Evolutionary conservation across 2,113 vertebrate genomes (phyloP).

Genomic region (Hippoglossus stenolepis): DNA sequence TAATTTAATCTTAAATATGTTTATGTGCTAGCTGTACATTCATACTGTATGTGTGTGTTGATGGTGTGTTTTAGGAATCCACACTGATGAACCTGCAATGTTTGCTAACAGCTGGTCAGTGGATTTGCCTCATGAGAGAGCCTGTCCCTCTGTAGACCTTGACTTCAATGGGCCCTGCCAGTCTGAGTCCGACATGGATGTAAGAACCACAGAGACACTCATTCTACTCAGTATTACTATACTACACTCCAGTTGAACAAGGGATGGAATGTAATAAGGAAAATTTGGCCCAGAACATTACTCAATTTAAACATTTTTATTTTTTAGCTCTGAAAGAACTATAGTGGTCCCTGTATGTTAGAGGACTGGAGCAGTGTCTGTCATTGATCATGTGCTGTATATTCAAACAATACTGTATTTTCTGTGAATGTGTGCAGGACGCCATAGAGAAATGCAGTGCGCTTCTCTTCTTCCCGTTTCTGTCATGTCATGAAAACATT

Average conservation of each 20-base stretch:
- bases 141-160: conserved; percentile 87
- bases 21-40: not conserved
- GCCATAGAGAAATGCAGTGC: conserved; percentile 97
- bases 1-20: not conserved
- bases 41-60: conserved; percentile 1
- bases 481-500: conserved; percentile 97
- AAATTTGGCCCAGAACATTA: not conserved
- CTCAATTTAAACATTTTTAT: not conserved
- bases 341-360: not conserved
- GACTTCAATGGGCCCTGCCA: conserved; percentile 93
- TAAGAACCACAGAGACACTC: conserved; percentile 70
- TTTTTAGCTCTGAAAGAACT: not conserved
- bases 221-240: not conserved
- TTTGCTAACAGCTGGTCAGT: conserved; percentile 96
- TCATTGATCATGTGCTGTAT: conserved; percentile 4
- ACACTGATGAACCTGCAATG: conserved; percentile 89
- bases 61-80: conserved; percentile 71
- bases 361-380: not conserved
- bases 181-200: conserved; percentile 89
- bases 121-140: conserved; percentile 85
- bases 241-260: not conserved
- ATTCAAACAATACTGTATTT: conserved; percentile 2
- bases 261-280: not conserved
- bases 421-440: conserved; percentile 79
- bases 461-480: conserved; percentile 94